These are phyloP conservation scores for Lepidocolaptes lacrymiger DNA, from an alignment of 2,797 vertebrate species.

Conservation along the genomic window DNA sequence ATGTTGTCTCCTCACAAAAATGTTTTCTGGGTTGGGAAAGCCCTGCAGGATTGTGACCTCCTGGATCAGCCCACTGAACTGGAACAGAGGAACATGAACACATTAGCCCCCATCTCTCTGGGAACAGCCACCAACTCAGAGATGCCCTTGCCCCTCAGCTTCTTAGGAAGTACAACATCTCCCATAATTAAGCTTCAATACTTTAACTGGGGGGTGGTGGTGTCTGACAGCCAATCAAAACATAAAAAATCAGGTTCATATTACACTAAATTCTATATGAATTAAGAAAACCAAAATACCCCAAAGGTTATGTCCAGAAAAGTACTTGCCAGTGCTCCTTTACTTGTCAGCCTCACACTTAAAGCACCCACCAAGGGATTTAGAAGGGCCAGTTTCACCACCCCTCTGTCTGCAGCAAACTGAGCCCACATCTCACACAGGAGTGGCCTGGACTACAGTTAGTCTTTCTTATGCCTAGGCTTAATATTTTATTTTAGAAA, in stretches of 20 bases:
- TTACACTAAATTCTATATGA: not conserved
- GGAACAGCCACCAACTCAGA: not conserved
- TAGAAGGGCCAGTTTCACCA: not conserved
- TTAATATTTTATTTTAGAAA: not conserved
- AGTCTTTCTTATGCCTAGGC: not conserved
- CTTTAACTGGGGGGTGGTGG: not conserved
- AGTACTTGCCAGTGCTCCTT: not conserved
- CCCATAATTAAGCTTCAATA: not conserved
- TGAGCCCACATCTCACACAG: not conserved
- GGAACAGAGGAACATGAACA: not conserved
- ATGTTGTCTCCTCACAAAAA: not conserved
- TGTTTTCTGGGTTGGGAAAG: not conserved
- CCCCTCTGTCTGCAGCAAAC: not conserved
- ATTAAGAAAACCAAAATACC: not conserved
- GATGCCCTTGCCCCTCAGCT: not conserved
- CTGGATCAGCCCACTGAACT: not conserved
- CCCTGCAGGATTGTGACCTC: not conserved
- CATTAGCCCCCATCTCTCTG: not conserved
- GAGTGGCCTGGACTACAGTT: not conserved
- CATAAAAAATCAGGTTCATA: not conserved
- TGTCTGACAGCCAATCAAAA: not conserved
- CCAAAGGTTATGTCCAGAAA: not conserved
- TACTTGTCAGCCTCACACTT: not conserved
- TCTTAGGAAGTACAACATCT: not conserved
- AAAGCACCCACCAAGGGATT: not conserved